A percentile compares a stretch with the other conserved stretches of the same genome.
These are phyloP conservation scores for Arrhopalites spinosus DNA, from an alignment of 2,888 invertebrate genomes.

Conservation along the genomic window DNA sequence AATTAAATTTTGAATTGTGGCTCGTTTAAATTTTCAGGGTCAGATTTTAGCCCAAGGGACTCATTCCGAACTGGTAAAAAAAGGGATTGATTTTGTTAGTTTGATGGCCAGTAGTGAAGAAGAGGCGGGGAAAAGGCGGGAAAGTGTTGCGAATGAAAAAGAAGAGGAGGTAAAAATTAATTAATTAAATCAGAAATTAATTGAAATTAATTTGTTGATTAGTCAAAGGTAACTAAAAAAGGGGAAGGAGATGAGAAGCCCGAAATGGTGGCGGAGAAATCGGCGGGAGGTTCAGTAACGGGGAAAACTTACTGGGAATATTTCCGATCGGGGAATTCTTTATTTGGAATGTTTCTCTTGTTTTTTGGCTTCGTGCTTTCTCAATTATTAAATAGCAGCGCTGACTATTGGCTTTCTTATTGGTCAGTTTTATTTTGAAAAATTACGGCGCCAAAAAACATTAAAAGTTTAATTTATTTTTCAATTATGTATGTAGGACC, in stretches of 20 bases:
- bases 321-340: conserved; percentile 40
- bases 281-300: conserved; percentile 53
- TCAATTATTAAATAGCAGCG: conserved; percentile 58
- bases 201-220: too few relatives aligned
- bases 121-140: conserved; percentile 40
- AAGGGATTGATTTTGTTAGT: conserved; percentile 57
- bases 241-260: conserved; percentile 39
- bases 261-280: conserved; percentile 46
- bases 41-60: conserved; percentile 65
- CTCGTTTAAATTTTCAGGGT: neutral
- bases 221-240: neutral
- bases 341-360: neutral
- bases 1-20: neutral
- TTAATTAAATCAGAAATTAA: conserved; percentile 3
- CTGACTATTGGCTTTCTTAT: conserved; percentile 61
- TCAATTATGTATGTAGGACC: too few relatives aligned
- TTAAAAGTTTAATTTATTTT: too few relatives aligned
- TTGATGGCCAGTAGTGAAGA: conserved; percentile 58
- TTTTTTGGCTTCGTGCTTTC: conserved; percentile 57
- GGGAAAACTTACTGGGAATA: conserved; percentile 61
- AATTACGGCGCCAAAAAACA: too few relatives aligned
- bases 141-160: neutral
- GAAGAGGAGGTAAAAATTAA: neutral
- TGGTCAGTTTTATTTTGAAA: conserved; percentile 57
- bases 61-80: conserved; percentile 64